These are phyloP conservation scores for Phyllostomus hastatus DNA, from an alignment of 2,113 vertebrate genomes.

Conservation along the genomic window DNA sequence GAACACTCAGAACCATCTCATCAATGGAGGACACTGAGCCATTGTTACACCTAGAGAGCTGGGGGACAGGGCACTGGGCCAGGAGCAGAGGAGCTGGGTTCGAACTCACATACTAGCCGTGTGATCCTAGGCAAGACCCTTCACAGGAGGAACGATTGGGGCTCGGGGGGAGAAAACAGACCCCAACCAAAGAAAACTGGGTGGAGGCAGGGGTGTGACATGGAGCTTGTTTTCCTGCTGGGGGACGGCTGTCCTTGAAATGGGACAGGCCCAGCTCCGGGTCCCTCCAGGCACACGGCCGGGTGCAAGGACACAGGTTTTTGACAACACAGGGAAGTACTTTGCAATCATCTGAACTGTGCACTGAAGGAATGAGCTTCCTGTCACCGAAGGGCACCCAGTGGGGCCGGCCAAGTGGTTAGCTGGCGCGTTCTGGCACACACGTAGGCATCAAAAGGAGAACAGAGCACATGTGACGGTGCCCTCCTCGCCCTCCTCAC, in stretches of 20 bases:
- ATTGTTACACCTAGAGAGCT: not conserved
- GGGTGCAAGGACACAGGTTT: not conserved
- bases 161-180: not conserved
- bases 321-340: not conserved
- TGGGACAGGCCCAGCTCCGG: not conserved
- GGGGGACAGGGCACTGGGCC: not conserved
- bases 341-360: not conserved
- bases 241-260: not conserved
- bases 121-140: not conserved
- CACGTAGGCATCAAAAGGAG: not conserved
- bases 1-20: not conserved
- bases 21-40: not conserved
- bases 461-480: rapidly evolving
- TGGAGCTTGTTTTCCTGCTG: not conserved
- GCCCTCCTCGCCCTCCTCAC: not conserved
- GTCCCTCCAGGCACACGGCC: not conserved
- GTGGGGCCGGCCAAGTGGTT: rapidly evolving
- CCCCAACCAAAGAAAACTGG: not conserved
- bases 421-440: not conserved
- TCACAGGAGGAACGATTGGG: not conserved
- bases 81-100: not conserved
- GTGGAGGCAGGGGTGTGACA: rapidly evolving
- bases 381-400: not conserved
- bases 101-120: not conserved
- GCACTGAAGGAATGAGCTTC: not conserved